Percentiles rank a stretch among this genome's conserved stretches.
phyloP scores from a whole-genome alignment of 2,113 vertebrate species.

The Ammospiza caudacuta region DNA sequence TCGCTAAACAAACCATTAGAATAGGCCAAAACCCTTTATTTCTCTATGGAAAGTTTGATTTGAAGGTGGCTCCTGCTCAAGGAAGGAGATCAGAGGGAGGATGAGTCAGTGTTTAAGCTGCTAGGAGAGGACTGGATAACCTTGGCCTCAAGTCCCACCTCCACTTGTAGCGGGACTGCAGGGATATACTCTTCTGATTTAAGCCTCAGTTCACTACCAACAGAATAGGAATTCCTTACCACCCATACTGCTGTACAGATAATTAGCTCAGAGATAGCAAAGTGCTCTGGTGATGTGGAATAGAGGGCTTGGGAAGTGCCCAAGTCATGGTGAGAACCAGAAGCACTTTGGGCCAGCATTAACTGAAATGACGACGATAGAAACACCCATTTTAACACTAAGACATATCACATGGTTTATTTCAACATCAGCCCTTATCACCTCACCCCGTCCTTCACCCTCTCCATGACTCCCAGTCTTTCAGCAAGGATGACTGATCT shows the following conservation, averaged over 20 bases:
- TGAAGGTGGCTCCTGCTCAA: neutral
- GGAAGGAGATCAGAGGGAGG: neutral
- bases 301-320: neutral
- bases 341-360: neutral
- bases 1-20: neutral
- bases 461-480: neutral
- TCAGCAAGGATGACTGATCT: constrained; percentile 27
- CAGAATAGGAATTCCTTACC: neutral
- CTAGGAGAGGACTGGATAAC: neutral
- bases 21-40: neutral
- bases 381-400: neutral
- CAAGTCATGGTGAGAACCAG: neutral
- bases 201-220: neutral
- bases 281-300: neutral
- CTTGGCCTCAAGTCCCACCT: neutral
- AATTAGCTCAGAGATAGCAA: neutral
- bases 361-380: neutral
- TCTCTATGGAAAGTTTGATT: constrained; percentile 5
- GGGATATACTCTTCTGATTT: neutral
- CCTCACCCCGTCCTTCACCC: constrained; percentile 3
- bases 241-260: neutral
- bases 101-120: neutral
- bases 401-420: constrained; percentile 3
- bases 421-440: constrained; percentile 43
- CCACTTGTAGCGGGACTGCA: neutral